These are phyloP conservation scores for Rhagonycha lutea DNA, from an alignment of 2,888 invertebrate species.

Conservation along the genomic window DNA sequence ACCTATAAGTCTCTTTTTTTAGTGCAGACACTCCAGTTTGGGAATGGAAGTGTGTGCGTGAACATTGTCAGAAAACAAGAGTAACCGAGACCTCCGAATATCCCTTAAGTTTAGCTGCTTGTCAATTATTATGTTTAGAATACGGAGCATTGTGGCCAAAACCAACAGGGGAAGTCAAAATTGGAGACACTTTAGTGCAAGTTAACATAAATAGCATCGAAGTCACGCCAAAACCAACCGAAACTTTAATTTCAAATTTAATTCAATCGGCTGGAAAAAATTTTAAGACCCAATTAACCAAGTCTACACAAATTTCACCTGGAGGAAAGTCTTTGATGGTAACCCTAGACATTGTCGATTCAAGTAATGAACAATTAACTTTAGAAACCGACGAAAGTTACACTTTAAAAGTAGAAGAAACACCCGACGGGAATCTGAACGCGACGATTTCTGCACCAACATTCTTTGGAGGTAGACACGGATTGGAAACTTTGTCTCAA, in stretches of 20 bases:
- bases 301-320: conserved; percentile 38
- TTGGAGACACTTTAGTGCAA: conserved; percentile 60
- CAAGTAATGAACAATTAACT: conserved; percentile 48
- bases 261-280: conserved; percentile 41
- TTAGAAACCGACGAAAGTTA: conserved; percentile 66
- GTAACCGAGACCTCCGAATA: conserved; percentile 41
- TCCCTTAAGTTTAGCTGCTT: conserved; percentile 62
- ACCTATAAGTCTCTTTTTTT: neutral
- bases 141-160: conserved; percentile 67
- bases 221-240: conserved; percentile 51
- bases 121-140: conserved; percentile 67
- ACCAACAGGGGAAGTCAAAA: conserved; percentile 63
- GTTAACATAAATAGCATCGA: conserved; percentile 60
- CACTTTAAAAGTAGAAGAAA: conserved; percentile 53
- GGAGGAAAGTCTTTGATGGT: conserved; percentile 56
- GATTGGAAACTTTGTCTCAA: conserved; percentile 70
- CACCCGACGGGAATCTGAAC: conserved; percentile 56
- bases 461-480: conserved; percentile 72
- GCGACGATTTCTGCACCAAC: conserved; percentile 62
- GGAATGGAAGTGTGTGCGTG: conserved; percentile 62
- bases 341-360: conserved; percentile 45
- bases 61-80: conserved; percentile 58
- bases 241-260: conserved; percentile 41
- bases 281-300: conserved; percentile 38
- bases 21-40: conserved; percentile 47